A percentile compares a stretch with the other conserved stretches of the same genome.
phyloP scores from a whole-genome alignment of 2,797 vertebrate genomes.

The Tokudaia muenninki region DNA sequence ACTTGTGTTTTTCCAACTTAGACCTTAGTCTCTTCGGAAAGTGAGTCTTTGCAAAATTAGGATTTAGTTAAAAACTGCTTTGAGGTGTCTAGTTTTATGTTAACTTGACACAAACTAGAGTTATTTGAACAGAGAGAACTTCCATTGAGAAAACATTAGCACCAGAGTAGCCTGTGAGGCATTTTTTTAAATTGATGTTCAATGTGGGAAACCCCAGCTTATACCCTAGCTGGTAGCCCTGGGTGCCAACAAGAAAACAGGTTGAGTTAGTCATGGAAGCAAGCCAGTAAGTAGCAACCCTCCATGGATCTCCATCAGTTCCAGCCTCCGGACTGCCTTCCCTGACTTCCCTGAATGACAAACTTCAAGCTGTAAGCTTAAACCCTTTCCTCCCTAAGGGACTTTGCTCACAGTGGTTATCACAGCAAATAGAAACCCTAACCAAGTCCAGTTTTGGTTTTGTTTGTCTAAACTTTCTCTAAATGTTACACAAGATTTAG shows the following conservation, averaged over 20 bases:
- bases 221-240: not conserved
- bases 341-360: not conserved
- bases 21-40: not conserved
- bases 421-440: not conserved
- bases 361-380: not conserved
- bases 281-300: not conserved
- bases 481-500: not conserved
- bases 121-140: not conserved
- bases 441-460: not conserved
- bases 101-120: not conserved
- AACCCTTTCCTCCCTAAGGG: not conserved
- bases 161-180: not conserved
- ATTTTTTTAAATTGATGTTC: not conserved
- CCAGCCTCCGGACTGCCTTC: no score
- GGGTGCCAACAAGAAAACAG: not conserved
- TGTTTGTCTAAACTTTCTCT: not conserved
- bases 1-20: not conserved
- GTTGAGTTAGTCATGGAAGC: not conserved
- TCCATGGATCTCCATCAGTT: no score
- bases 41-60: not conserved
- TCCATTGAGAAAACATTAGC: not conserved
- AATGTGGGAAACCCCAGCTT: not conserved
- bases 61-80: not conserved
- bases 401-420: not conserved
- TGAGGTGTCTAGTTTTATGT: not conserved